phyloP scores from a whole-genome alignment of 2,797 vertebrate species.

The Atherinosoma microstoma region DNA sequence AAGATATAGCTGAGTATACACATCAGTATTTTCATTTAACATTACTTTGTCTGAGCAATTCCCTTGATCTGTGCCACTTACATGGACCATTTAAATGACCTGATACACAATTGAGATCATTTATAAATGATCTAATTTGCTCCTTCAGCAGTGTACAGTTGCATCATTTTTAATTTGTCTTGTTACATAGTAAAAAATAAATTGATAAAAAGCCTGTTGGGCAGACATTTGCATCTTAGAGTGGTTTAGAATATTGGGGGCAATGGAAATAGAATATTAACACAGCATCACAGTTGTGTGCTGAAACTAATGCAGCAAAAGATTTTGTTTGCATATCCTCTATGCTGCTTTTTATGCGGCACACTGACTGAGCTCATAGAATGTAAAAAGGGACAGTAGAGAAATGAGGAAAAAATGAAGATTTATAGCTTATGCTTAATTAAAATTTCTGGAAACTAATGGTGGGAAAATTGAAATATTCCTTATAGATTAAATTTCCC shows the following conservation, averaged over 20 bases:
- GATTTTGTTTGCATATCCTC: conserved; percentile 61
- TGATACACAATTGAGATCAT: conserved; percentile 17
- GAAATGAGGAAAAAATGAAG: conserved; percentile 66
- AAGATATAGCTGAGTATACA: neutral
- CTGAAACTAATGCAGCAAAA: conserved; percentile 51
- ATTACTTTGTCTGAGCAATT: conserved; percentile 5
- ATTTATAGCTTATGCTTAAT: conserved; percentile 80
- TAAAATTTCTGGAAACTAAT: conserved; percentile 77
- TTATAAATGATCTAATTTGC: conserved; percentile 18
- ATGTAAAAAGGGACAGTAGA: conserved; percentile 54
- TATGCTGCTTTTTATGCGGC: conserved; percentile 45
- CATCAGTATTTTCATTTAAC: neutral
- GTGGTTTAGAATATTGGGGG: conserved; percentile 32
- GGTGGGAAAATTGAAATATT: conserved; percentile 77
- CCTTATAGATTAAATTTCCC: conserved; percentile 69
- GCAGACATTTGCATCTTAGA: conserved; percentile 16
- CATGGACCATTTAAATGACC: conserved; percentile 7
- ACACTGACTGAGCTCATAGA: conserved; percentile 34
- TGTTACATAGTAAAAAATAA: conserved; percentile 16
- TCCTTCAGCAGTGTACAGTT: neutral
- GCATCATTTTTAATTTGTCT: conserved; percentile 11
- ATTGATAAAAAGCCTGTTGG: neutral
- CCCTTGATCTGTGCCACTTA: neutral
- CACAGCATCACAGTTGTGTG: conserved; percentile 37
- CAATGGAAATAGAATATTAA: conserved; percentile 26